Percentiles rank a stretch among this genome's conserved stretches.
Conservation (phyloP, 2,113 vertebrate species). For the Ploceus nigricollis region DNA sequence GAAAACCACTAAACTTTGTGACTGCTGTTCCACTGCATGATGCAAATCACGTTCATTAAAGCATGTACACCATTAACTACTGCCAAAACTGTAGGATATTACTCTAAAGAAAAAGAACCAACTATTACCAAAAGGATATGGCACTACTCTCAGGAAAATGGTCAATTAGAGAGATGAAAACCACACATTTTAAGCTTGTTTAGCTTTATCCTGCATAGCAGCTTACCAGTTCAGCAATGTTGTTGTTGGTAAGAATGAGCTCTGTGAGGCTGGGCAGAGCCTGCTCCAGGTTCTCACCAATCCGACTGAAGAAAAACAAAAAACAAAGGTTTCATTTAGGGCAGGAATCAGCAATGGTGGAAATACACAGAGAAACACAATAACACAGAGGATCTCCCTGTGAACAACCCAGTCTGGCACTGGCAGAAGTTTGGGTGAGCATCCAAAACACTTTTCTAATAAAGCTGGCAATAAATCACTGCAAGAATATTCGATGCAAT, state of each 20-base stretch:
- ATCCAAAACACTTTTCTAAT: not conserved
- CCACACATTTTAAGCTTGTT: not conserved
- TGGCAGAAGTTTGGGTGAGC: not conserved
- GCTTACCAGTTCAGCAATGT: constrained; percentile 93
- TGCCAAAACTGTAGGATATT: not conserved
- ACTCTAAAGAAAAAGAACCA: not conserved
- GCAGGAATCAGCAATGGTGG: not conserved
- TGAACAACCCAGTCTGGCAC: not conserved
- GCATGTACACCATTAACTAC: not conserved
- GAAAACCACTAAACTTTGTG: not conserved
- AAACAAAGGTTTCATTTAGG: not conserved
- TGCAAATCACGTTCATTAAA: not conserved
- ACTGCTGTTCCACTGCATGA: not conserved
- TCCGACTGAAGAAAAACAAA: constrained; percentile 75
- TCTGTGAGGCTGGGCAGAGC: constrained; percentile 85
- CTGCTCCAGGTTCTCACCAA: constrained; percentile 92
- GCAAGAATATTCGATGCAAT: too few species aligned
- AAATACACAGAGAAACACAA: fast-evolving
- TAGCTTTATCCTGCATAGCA: too few species aligned
- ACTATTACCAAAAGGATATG: not conserved
- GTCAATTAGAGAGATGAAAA: not conserved
- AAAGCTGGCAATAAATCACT: not conserved
- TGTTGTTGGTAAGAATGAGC: constrained; percentile 94
- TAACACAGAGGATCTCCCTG: not conserved
- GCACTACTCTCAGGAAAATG: not conserved